A percentile compares a stretch with the other conserved stretches of the same genome.
Conservation (phyloP, 2,888 invertebrate genomes). For the Antheraea yamamai region DNA sequence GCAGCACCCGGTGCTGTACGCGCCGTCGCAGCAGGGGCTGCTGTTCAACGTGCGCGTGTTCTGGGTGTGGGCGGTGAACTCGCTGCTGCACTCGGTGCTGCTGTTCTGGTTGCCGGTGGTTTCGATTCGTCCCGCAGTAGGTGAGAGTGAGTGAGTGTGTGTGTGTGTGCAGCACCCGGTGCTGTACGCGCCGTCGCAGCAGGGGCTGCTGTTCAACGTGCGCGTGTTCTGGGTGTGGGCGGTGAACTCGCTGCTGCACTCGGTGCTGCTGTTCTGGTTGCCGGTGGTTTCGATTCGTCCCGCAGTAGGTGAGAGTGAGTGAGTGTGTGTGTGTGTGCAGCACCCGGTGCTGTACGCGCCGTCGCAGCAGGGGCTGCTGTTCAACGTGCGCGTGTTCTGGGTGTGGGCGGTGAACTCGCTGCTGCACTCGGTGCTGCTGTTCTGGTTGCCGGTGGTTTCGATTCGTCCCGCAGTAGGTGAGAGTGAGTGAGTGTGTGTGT, state of each 20-base stretch:
- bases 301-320: too few species aligned
- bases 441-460: too few species aligned
- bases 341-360: slow-evolving; percentile 88
- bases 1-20: slow-evolving; percentile 86
- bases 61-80: slow-evolving; percentile 98
- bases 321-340: slow-evolving; percentile 39
- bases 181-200: slow-evolving; percentile 90
- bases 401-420: slow-evolving; percentile 97
- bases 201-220: slow-evolving; percentile 91
- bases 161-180: slow-evolving; percentile 79
- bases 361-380: slow-evolving; percentile 90
- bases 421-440: slow-evolving; percentile 95
- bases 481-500: not conserved
- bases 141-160: not conserved
- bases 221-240: slow-evolving; percentile 99
- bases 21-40: slow-evolving; percentile 90
- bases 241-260: slow-evolving; percentile 95
- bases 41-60: slow-evolving; percentile 95
- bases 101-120: too few species aligned
- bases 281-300: too few species aligned
- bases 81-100: slow-evolving; percentile 95
- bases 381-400: slow-evolving; percentile 97
- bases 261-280: too few species aligned
- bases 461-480: too few species aligned
- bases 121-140: too few species aligned